These are phyloP conservation scores for Mycetomoellerius zeteki DNA, from an alignment of 1,140 invertebrate species.

Conservation along the genomic window DNA sequence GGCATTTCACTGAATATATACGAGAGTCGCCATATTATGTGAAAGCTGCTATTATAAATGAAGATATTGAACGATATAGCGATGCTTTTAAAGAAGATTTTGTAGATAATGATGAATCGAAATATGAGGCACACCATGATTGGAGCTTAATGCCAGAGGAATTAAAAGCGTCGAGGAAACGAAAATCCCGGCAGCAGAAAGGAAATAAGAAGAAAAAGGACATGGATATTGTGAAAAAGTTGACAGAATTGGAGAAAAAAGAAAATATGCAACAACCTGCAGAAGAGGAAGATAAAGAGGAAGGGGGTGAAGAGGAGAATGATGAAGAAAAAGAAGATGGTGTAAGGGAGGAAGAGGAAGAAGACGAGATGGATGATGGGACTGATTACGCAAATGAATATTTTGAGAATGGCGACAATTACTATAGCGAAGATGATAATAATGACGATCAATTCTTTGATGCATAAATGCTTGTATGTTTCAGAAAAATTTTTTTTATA, in stretches of 20 bases:
- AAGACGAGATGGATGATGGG: slow-evolving; percentile 91
- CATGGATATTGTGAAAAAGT: slow-evolving; percentile 85
- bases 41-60: slow-evolving; percentile 85
- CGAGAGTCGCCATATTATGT: slow-evolving; percentile 87
- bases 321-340: slow-evolving; percentile 88
- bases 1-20: slow-evolving; percentile 88
- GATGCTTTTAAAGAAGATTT: slow-evolving; percentile 89
- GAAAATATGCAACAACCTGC: slow-evolving; percentile 85
- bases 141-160: slow-evolving; percentile 88
- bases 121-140: slow-evolving; percentile 86
- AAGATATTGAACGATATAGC: slow-evolving; percentile 90
- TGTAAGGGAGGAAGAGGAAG: slow-evolving; percentile 86
- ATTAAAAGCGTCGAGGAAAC: slow-evolving; percentile 85
- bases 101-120: slow-evolving; percentile 80
- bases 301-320: slow-evolving; percentile 87
- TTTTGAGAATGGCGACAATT: slow-evolving; percentile 95
- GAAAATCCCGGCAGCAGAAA: slow-evolving; percentile 74
- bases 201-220: slow-evolving; percentile 77
- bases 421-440: slow-evolving; percentile 95
- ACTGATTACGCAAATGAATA: slow-evolving; percentile 94
- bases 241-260: slow-evolving; percentile 89
- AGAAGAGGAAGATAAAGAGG: slow-evolving; percentile 86
- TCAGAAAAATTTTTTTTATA: not conserved
- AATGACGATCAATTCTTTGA: slow-evolving; percentile 91
- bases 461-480: slow-evolving; percentile 73